Evolutionary conservation across 2,113 vertebrate species (phyloP).

Genomic region (Pao palembangensis): DNA sequence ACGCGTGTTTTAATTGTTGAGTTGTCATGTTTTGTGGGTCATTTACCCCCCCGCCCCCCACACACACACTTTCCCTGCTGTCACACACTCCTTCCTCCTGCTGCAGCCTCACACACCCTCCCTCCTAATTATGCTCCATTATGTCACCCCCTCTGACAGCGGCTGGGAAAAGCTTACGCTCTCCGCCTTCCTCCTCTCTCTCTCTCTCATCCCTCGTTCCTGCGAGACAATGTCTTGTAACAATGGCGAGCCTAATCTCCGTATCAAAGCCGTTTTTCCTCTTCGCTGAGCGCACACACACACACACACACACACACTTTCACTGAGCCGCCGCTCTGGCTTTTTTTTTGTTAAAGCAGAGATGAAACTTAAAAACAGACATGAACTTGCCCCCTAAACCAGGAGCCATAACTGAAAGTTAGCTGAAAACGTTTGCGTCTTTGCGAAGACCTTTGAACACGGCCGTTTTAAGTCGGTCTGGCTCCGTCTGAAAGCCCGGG

Average conservation of each 20-base stretch:
- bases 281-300: constrained; percentile 90
- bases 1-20: constrained; percentile 69
- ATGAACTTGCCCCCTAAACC: not conserved
- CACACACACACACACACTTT: constrained; percentile 56
- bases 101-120: constrained; percentile 2
- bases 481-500: not conserved
- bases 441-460: too few species aligned
- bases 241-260: constrained; percentile 97
- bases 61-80: constrained; percentile 67
- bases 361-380: constrained; percentile 5
- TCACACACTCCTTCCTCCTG: constrained; percentile 70
- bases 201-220: constrained; percentile 77
- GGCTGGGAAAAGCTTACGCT: constrained; percentile 85
- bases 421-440: too few species aligned
- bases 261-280: constrained; percentile 99
- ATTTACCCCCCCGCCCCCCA: constrained; percentile 7
- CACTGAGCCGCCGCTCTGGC: constrained; percentile 20
- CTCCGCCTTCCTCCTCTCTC: constrained; percentile 64
- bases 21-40: constrained; percentile 77
- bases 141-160: constrained; percentile 88
- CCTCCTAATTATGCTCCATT: constrained; percentile 78
- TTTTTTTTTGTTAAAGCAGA: not conserved
- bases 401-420: not conserved
- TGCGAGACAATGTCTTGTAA: constrained; percentile 98
- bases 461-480: not conserved